Conservation (phyloP, 2,797 vertebrate genomes). For the Sibirionetta formosa region DNA sequence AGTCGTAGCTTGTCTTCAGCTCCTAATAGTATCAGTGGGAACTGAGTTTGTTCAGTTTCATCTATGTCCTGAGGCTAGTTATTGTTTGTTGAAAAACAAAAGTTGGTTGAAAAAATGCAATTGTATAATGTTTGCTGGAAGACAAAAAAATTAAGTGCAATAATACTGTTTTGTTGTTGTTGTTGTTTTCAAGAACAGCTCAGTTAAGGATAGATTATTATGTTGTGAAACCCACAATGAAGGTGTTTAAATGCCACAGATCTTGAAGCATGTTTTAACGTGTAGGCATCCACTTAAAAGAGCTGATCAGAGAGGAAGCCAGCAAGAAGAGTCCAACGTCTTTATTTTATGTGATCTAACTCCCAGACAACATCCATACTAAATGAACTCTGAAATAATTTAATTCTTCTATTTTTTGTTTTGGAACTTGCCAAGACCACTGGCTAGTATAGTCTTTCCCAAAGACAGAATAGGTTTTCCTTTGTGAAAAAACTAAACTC, state of each 20-base stretch:
- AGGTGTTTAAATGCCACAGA: not conserved
- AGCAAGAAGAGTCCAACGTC: not conserved
- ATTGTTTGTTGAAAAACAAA: not conserved
- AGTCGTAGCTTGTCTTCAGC: not conserved
- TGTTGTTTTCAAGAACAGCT: not conserved
- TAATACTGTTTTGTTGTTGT: not conserved
- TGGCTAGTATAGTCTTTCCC: not conserved
- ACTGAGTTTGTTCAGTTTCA: not conserved
- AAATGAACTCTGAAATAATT: not conserved
- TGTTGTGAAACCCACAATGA: not conserved
- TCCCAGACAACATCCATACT: not conserved
- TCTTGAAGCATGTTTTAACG: not conserved
- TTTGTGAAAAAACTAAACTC: not conserved
- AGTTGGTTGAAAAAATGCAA: not conserved
- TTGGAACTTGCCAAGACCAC: not conserved
- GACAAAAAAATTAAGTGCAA: not conserved
- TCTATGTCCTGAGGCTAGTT: not conserved
- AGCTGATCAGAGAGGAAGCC: not conserved
- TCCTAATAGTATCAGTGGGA: not conserved
- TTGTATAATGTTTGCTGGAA: not conserved
- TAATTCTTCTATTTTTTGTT: not conserved
- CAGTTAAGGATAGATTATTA: not conserved
- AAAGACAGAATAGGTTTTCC: not conserved
- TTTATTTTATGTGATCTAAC: not conserved
- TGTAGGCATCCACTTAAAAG: not conserved